Conservation (phyloP, 1,140 invertebrate genomes). For the Nautilus pompilius region DNA sequence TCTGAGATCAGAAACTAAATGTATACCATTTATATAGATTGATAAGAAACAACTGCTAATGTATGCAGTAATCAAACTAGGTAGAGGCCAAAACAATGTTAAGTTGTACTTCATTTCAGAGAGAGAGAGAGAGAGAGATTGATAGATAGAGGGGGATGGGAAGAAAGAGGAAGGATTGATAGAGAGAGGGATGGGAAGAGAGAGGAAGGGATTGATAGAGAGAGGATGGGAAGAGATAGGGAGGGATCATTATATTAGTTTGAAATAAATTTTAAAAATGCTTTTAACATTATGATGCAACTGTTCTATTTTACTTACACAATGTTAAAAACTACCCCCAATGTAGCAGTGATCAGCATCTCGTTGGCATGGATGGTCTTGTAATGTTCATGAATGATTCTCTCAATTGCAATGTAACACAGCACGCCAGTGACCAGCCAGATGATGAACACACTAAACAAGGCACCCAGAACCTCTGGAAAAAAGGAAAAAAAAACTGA, state of each 20-base stretch:
- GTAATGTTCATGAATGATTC: conserved; percentile 80
- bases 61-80: too few relatives aligned
- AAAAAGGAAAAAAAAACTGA: conserved; percentile 14
- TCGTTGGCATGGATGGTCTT: conserved; percentile 78
- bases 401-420: conserved; percentile 86
- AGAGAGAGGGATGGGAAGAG: not conserved
- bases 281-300: not conserved
- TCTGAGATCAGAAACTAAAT: too few relatives aligned
- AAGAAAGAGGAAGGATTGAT: not conserved
- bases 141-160: not conserved
- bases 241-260: not conserved
- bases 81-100: not conserved
- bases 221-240: not conserved
- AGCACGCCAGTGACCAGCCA: conserved; percentile 96
- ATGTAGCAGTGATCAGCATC: conserved; percentile 90
- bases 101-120: too few relatives aligned
- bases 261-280: not conserved
- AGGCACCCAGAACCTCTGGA: conserved; percentile 88
- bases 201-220: not conserved
- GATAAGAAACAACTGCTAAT: too few relatives aligned
- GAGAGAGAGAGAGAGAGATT: not conserved
- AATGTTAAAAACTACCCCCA: conserved; percentile 44
- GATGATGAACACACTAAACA: conserved; percentile 92
- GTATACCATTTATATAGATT: too few relatives aligned
- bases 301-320: conserved; percentile 27